Evolutionary conservation across 1,140 invertebrate species (phyloP).

Genomic region (Danaus melanippus): DNA sequence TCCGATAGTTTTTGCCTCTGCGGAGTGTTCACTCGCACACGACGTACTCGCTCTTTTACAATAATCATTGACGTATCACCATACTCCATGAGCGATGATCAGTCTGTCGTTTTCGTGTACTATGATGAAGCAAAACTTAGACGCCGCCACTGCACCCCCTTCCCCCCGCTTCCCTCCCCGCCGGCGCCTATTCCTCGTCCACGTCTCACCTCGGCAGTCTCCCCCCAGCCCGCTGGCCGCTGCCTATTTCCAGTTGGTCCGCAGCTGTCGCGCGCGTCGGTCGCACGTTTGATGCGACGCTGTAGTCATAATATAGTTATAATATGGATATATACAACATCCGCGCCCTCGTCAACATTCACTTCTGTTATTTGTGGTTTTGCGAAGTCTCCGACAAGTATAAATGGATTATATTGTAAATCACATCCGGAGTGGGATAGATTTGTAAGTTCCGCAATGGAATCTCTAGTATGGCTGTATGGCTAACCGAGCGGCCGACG

Average conservation of each 20-base stretch:
- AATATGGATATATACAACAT: constrained; percentile 69
- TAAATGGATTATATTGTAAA: constrained; percentile 71
- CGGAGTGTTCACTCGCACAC: too few relatives aligned
- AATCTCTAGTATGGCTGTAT: constrained; percentile 48
- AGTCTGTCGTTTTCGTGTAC: too few relatives aligned
- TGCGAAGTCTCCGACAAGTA: constrained; percentile 64
- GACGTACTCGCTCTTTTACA: too few relatives aligned
- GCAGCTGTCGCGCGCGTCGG: constrained; percentile 62
- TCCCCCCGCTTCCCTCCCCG: constrained; percentile 12
- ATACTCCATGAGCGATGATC: too few relatives aligned
- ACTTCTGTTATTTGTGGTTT: constrained; percentile 65
- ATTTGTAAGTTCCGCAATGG: constrained; percentile 61
- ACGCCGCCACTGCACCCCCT: constrained; percentile 34
- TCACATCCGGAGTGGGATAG: constrained; percentile 37
- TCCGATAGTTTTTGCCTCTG: too few relatives aligned
- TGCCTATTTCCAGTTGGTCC: constrained; percentile 47
- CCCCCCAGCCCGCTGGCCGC: constrained; percentile 16
- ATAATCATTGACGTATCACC: too few relatives aligned
- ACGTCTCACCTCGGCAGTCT: not conserved
- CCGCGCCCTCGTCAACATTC: constrained; percentile 59
- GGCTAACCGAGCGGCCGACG: constrained; percentile 42
- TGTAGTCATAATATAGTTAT: constrained; percentile 39
- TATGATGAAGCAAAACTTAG: constrained; percentile 41
- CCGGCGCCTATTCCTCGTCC: constrained; percentile 1
- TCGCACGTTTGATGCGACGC: constrained; percentile 61